Percentiles rank a stretch among this genome's conserved stretches.
phyloP scores from a whole-genome alignment of 2,797 vertebrate species.

The Oreochromis mossambicus region DNA sequence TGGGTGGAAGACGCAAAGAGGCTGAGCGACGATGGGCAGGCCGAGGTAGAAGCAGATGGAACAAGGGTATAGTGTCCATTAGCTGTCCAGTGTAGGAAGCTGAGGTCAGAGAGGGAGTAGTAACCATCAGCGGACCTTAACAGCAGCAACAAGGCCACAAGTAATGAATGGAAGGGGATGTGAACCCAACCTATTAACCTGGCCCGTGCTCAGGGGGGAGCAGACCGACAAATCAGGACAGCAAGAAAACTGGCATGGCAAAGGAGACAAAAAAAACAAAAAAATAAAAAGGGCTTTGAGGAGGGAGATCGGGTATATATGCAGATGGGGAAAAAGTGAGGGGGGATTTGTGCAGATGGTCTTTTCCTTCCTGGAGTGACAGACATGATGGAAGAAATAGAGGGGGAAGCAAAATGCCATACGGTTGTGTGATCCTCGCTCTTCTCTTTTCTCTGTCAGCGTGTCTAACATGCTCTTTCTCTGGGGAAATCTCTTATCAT shows the following conservation, averaged over 20 bases:
- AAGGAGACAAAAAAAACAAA: not conserved
- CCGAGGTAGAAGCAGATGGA: not conserved
- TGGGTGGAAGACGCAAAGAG: constrained; percentile 1
- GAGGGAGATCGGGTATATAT: not conserved
- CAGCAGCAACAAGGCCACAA: not conserved
- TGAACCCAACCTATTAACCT: constrained; percentile 43
- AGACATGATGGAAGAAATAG: constrained; percentile 33
- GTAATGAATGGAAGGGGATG: constrained; percentile 23
- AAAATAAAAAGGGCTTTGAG: not conserved
- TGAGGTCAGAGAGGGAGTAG: constrained; percentile 31
- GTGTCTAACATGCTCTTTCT: constrained; percentile 29
- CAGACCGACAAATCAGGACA: constrained; percentile 19
- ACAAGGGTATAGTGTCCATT: constrained; percentile 25
- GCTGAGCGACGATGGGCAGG: not conserved
- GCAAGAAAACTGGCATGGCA: constrained; percentile 16
- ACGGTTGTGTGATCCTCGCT: constrained; percentile 50
- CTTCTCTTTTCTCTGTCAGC: constrained; percentile 34
- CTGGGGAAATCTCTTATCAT: constrained; percentile 42
- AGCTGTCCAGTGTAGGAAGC: constrained; percentile 21
- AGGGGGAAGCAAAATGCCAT: constrained; percentile 49
- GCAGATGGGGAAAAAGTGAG: not conserved
- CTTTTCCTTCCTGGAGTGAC: constrained; percentile 37
- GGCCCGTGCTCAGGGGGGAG: not conserved
- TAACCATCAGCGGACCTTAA: constrained; percentile 26
- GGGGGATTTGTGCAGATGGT: constrained; percentile 39